Conservation (phyloP, 2,113 vertebrate genomes). For the Brachyistius frenatus region DNA sequence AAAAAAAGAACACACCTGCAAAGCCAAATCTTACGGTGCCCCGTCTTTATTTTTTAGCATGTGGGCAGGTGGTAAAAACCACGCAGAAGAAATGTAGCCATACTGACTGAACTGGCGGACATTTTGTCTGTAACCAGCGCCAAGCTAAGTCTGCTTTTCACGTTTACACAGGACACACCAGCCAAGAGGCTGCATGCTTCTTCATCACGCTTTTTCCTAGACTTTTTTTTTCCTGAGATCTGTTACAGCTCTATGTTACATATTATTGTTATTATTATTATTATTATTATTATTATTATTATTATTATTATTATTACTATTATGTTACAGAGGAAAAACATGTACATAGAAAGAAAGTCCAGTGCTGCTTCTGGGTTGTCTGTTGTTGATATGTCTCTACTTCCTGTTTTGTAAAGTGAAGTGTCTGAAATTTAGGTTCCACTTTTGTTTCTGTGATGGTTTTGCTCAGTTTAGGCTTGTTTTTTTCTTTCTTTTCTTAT, state of each 20-base stretch:
- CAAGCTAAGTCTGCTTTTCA: slow-evolving; percentile 64
- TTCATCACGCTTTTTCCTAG: slow-evolving; percentile 61
- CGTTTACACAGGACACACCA: slow-evolving; percentile 73
- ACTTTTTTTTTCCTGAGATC: slow-evolving; percentile 43
- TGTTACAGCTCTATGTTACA: slow-evolving; percentile 52
- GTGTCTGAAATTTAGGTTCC: slow-evolving; percentile 60
- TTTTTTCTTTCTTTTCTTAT: not conserved
- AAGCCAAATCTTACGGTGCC: slow-evolving; percentile 61
- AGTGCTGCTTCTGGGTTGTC: slow-evolving; percentile 62
- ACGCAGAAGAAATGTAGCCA: slow-evolving; percentile 72
- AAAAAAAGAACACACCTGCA: slow-evolving; percentile 42
- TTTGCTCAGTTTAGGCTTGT: not conserved
- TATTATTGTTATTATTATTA: slow-evolving; percentile 47
- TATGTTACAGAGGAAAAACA: slow-evolving; percentile 50
- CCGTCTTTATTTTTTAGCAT: slow-evolving; percentile 64
- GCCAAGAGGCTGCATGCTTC: slow-evolving; percentile 70
- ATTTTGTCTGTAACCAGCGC: slow-evolving; percentile 57
- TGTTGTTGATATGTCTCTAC: slow-evolving; percentile 39
- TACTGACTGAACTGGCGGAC: slow-evolving; percentile 60
- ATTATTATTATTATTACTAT: slow-evolving; percentile 48
- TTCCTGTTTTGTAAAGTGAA: slow-evolving; percentile 49
- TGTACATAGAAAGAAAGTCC: slow-evolving; percentile 70
- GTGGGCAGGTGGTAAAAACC: slow-evolving; percentile 52
- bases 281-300: slow-evolving; percentile 60
- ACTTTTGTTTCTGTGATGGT: slow-evolving; percentile 46